These are phyloP conservation scores for Mactromeris polynyma DNA, from an alignment of 2,888 invertebrate genomes.

Conservation along the genomic window DNA sequence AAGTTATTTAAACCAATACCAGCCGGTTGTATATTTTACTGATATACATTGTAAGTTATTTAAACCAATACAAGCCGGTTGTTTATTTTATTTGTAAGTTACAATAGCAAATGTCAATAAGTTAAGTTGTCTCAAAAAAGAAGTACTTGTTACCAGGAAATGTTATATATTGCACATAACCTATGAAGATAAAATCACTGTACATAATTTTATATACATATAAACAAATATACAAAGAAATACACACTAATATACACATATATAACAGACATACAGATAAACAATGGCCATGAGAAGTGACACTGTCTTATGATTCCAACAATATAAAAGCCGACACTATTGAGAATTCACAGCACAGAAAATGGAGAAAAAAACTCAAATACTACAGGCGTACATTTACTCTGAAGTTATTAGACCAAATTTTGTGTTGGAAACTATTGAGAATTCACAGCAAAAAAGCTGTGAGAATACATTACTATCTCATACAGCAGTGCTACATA, in stretches of 20 bases:
- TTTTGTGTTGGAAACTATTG: too few species aligned
- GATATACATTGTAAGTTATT: too few species aligned
- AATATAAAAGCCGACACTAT: too few species aligned
- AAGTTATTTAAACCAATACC: too few species aligned
- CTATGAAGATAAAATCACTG: not conserved
- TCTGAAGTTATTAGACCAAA: not conserved
- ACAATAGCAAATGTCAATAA: not conserved
- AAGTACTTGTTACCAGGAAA: not conserved
- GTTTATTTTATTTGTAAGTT: not conserved
- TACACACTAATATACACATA: not conserved
- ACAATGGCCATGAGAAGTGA: not conserved
- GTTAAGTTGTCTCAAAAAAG: not conserved
- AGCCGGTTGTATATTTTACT: too few species aligned
- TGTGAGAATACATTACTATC: too few species aligned
- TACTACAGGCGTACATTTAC: not conserved
- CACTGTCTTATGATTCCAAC: not conserved
- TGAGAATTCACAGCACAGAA: too few species aligned
- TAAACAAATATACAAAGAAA: conserved; percentile 5
- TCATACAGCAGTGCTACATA: too few species aligned
- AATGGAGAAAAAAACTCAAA: not conserved
- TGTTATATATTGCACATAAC: conserved; percentile 17
- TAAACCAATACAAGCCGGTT: too few species aligned
- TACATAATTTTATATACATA: conserved; percentile 11
- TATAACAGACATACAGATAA: not conserved
- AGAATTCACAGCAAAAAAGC: too few species aligned